Base-by-base conservation (phyloP, 2,888 invertebrate species). In the Sminthurides aquaticus region DNA sequence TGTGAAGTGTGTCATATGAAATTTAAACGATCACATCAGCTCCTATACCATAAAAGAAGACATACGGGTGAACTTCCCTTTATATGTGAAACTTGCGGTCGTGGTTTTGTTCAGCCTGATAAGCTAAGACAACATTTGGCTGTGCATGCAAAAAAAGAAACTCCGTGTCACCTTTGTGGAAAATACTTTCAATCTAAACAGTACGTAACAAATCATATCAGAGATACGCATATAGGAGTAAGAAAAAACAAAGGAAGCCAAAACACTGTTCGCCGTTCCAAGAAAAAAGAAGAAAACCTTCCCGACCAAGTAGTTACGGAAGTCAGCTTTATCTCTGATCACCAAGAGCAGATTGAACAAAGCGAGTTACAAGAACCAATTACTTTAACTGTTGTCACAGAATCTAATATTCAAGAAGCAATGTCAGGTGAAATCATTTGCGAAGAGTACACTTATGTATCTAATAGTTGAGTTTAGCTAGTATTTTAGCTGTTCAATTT, bases 11-110 rank as follows among this genome's bases (percentile, higher is more conserved):
- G 62, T 49, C 48, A 62, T 18, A n/a, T 28, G 49, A 43, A 49
- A 24, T 63, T 63, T 28, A 63, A 57, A 24, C 27, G 63, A 22
- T 52, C 49, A 28, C 63, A 63, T 49, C 63, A 63, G 52, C 58
- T 63, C 27, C 28, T 57, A 15, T 63, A 63, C 28, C 62, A 62
- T 48, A 20, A 20, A 2, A 26, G 63, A 26, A 57, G n/a, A 26
- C 63, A 63, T 22, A 62, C 62, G 2, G 62, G 62, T 1, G 55
- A 62, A 11, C 28, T 28, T 22, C 61, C 52, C 15, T 52, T 52
- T 3, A 34, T 18, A 15, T 58, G 58, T 34, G 24, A 61, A 24
- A 55, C 48, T 20, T 62, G 57, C 56, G 48, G 48, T n/a, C 15
- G 29, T 3, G 56, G 48, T 20, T 62, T 57, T 25, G 54, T 56